Percentiles rank a stretch among this genome's conserved stretches.
Conservation (phyloP, 2,797 vertebrate species). For the Champsocephalus gunnari region DNA sequence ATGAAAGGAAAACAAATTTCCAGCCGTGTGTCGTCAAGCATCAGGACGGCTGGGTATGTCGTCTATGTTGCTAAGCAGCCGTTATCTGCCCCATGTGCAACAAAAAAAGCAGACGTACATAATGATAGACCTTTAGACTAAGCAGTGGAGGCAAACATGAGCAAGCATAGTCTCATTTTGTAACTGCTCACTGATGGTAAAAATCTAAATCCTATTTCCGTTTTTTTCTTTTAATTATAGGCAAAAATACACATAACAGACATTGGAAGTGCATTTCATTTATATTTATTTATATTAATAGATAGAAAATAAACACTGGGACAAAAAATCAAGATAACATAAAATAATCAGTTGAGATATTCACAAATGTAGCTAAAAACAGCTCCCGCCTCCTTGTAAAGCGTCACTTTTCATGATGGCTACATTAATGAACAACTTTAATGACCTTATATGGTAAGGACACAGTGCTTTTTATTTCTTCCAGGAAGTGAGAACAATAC, state of each 20-base stretch:
- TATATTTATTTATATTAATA: too few species aligned
- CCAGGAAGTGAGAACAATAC: slow-evolving; percentile 3
- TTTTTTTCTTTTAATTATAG: too few species aligned
- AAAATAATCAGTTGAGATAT: not conserved
- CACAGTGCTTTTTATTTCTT: slow-evolving; percentile 11
- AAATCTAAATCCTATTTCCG: not conserved
- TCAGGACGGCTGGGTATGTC: slow-evolving; percentile 24
- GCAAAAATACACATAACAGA: too few species aligned
- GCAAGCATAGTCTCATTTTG: slow-evolving; percentile 2
- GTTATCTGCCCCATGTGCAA: slow-evolving; percentile 51
- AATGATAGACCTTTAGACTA: slow-evolving; percentile 25
- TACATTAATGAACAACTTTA: slow-evolving; percentile 9
- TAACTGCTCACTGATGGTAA: not conserved
- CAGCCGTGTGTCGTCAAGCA: slow-evolving; percentile 15
- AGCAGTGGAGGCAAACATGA: slow-evolving; percentile 12
- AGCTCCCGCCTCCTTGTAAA: not conserved
- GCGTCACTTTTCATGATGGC: not conserved
- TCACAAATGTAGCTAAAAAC: not conserved
- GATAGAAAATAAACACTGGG: too few species aligned
- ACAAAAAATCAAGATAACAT: too few species aligned
- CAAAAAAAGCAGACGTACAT: slow-evolving; percentile 39
- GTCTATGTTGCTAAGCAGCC: slow-evolving; percentile 59
- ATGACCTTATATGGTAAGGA: not conserved
- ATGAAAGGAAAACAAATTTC: slow-evolving; percentile 43
- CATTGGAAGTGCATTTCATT: too few species aligned